Base-by-base conservation (phyloP, 2,113 vertebrate species). In the Tragelaphus buxtoni region DNA sequence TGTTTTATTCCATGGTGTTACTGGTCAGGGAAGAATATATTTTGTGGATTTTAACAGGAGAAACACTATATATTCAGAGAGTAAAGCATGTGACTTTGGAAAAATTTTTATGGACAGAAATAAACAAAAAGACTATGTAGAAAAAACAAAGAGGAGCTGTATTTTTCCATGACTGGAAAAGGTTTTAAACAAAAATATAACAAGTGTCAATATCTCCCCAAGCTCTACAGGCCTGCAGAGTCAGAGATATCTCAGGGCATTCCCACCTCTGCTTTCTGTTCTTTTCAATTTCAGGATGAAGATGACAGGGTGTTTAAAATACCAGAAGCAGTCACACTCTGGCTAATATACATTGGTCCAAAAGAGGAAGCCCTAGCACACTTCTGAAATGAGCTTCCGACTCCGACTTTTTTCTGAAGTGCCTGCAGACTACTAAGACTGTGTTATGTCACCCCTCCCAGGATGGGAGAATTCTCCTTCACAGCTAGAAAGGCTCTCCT, bases 101-200 rank as follows among this genome's bases (percentile, higher is more conserved):
- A 87, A 60, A 30, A 39, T 82, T 30, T 90, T 94, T 82, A 76
- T 51, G n/a, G 18, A 56, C 7, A 86, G 14, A 63, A 82, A 32
- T 80, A 45, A 65, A 47, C 72, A 53, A 63, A 58, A 93, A 81
- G 72, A 79, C 42, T 84, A 7, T 26, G 5, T 94, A 45, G 28
- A 89, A 89, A 26, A 93, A 91, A 90, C 53, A 69, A 97, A 96
- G 63, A 91, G 45, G 82, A 89, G 18, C 17, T 88, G 1, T 39
- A 58, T 60, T 94, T 95, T 97, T 94, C 77, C 51, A 24, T 94
- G 30, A 16, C 51, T 96, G 88, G 60, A 97, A 94, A 93, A 72
- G 1, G 3, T 42, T 84, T 83, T 74, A 80, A 83, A 79, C 55
- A 95, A 95, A 92, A 96, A 39, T 60, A 89, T 77, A 89, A 55